Evolutionary conservation across 2,113 vertebrate genomes (phyloP).

Genomic region (Odocoileus virginianus): DNA sequence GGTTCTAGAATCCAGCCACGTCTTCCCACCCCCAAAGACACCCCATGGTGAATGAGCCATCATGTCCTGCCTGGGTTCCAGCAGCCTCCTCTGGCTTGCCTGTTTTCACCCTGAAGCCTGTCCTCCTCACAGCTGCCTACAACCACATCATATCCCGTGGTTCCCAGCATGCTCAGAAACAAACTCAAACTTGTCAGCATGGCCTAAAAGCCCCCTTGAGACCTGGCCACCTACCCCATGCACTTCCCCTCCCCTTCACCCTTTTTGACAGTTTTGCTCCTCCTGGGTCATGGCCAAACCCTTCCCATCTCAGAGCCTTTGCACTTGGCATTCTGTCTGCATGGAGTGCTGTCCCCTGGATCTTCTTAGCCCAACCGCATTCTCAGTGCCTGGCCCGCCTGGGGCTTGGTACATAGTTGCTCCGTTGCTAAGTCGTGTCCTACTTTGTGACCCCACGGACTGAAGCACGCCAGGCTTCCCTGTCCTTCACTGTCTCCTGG

Average conservation of each 20-base stretch:
- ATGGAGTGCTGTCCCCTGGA: neutral
- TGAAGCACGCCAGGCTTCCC: neutral
- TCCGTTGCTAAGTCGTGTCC: neutral
- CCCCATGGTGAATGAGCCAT: no score
- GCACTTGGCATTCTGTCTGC: neutral
- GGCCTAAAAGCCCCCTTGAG: neutral
- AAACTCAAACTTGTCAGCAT: neutral
- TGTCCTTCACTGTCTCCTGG: neutral
- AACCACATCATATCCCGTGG: neutral
- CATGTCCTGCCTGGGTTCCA: neutral
- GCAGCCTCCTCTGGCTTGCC: neutral
- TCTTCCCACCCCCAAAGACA: neutral
- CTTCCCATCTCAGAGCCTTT: neutral
- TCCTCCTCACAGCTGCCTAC: neutral
- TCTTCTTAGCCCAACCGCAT: neutral
- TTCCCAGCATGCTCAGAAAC: neutral
- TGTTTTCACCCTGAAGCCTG: neutral
- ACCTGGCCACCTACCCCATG: neutral
- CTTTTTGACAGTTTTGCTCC: neutral
- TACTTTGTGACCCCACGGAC: neutral
- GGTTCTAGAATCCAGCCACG: neutral
- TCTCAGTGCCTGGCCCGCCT: neutral
- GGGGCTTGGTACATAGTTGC: neutral
- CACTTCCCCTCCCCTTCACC: neutral
- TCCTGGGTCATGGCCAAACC: neutral